A percentile compares a stretch with the other conserved stretches of the same genome.
phyloP scores from a whole-genome alignment of 1,140 invertebrate species.

The Scaptomyza graminum region DNA sequence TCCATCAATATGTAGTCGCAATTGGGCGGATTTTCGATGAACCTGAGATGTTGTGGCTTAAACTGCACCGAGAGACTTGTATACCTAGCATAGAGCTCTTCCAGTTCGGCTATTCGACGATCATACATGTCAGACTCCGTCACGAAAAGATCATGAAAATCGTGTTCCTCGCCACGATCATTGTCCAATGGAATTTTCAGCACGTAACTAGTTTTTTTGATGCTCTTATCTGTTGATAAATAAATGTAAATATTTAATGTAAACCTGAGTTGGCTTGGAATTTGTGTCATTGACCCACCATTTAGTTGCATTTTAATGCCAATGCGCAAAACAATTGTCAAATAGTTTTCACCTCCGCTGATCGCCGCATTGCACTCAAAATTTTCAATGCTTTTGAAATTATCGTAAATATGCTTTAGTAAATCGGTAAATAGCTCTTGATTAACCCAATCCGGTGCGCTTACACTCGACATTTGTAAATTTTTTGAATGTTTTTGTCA shows the following conservation, averaged over 20 bases:
- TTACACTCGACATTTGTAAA: conserved; percentile 27
- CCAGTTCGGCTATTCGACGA: conserved; percentile 60
- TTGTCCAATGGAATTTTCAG: conserved; percentile 62
- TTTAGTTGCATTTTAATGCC: conserved; percentile 54
- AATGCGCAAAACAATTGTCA: conserved; percentile 68
- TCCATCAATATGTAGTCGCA: conserved; percentile 68
- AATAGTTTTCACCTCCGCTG: conserved; percentile 67
- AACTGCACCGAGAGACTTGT: conserved; percentile 53
- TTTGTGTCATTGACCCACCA: conserved; percentile 40
- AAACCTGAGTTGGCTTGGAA: background rate
- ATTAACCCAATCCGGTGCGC: conserved; percentile 83
- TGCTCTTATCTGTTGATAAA: conserved; percentile 50
- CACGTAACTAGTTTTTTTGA: conserved; percentile 52
- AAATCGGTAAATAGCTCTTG: conserved; percentile 80
- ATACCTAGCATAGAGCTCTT: conserved; percentile 53
- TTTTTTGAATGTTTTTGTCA: background rate
- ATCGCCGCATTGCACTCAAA: conserved; percentile 53
- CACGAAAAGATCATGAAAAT: conserved; percentile 56
- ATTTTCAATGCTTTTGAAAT: conserved; percentile 65
- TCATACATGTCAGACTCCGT: conserved; percentile 65
- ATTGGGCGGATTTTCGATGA: conserved; percentile 37
- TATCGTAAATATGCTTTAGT: conserved; percentile 68
- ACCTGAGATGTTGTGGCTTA: conserved; percentile 55
- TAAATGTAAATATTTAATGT: background rate
- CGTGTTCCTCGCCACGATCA: conserved; percentile 53